Evolutionary conservation across 2,888 invertebrate species (phyloP).

Genomic region (Embidobia sp.): DNA sequence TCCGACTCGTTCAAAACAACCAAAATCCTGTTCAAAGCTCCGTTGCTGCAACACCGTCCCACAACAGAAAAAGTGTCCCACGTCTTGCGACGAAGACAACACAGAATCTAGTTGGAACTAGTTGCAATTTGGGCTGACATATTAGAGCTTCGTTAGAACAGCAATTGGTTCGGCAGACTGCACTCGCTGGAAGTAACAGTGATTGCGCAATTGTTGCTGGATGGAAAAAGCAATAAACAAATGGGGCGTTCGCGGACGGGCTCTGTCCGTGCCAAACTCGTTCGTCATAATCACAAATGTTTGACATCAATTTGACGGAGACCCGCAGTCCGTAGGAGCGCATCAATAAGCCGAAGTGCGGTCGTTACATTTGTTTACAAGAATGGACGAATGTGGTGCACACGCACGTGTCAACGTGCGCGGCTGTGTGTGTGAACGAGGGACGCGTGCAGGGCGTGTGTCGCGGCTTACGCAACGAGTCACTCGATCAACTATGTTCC

Average conservation of each 20-base stretch:
- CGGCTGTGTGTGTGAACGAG: neutral
- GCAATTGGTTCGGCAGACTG: neutral
- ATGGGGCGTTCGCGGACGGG: neutral
- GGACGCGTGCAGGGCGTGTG: conserved; percentile 39
- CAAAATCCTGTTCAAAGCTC: no score
- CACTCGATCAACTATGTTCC: conserved; percentile 18
- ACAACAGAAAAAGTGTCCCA: no score
- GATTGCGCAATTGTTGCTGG: neutral
- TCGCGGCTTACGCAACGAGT: conserved; percentile 42
- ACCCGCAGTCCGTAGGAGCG: conserved; percentile 28
- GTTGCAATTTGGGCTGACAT: no score
- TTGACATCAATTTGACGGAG: conserved; percentile 49
- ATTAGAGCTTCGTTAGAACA: no score
- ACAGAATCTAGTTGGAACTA: no score
- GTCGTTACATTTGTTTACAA: conserved; percentile 27
- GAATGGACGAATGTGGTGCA: neutral
- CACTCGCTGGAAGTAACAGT: neutral
- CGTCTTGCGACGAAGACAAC: no score
- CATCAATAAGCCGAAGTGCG: conserved; percentile 39
- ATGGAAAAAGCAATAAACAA: neutral
- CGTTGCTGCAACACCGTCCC: no score
- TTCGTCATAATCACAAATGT: conserved; percentile 42
- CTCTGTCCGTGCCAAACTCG: conserved; percentile 17
- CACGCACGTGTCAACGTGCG: neutral
- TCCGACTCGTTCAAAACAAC: no score